These are phyloP conservation scores for Halcyon senegalensis DNA, from an alignment of 2,113 vertebrate species.

Conservation along the genomic window DNA sequence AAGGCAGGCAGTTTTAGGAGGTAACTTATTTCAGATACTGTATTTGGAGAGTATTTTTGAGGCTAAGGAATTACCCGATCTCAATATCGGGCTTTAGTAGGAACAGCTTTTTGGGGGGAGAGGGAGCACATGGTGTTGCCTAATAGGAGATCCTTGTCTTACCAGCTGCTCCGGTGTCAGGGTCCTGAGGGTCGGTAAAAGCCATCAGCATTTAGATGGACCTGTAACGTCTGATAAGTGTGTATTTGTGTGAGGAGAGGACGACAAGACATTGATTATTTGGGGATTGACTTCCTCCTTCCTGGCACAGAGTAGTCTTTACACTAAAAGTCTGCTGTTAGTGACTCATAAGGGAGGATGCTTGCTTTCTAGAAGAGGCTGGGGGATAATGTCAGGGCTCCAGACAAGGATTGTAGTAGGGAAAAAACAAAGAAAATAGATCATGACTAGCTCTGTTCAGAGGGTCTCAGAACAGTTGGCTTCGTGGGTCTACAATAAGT, in stretches of 20 bases:
- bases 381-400: background rate
- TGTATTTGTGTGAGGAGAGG: background rate
- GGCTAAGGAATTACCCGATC: background rate
- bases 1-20: background rate
- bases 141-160: background rate
- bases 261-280: background rate
- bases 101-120: background rate
- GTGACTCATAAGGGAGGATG: background rate
- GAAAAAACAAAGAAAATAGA: background rate
- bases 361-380: background rate
- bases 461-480: background rate
- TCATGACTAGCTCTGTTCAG: background rate
- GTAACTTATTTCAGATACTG: background rate
- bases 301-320: background rate
- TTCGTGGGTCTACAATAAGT: background rate
- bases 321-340: background rate
- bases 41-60: background rate
- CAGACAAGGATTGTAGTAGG: background rate
- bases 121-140: background rate
- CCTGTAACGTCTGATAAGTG: background rate
- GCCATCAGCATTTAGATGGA: background rate
- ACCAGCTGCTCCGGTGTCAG: background rate
- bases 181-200: background rate
- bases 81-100: background rate
- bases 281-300: background rate